Evolutionary conservation across 1,140 invertebrate genomes (phyloP).

Genomic region (Euura lappo): DNA sequence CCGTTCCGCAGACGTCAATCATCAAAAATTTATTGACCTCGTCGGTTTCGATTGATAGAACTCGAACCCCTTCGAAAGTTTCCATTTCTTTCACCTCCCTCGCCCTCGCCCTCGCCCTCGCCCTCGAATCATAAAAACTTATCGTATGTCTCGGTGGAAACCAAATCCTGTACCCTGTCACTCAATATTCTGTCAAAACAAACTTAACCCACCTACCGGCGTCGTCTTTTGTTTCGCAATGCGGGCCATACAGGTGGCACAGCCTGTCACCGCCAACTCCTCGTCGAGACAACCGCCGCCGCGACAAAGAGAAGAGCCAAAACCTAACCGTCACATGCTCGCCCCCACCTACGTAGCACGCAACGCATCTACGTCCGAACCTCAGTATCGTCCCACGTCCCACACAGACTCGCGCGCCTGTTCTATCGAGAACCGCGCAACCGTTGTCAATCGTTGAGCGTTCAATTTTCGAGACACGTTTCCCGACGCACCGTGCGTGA

Average conservation of each 20-base stretch:
- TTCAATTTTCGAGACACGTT: constrained; percentile 20
- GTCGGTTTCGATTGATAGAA: too few species aligned
- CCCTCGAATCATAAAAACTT: background rate
- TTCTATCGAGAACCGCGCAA: too few species aligned
- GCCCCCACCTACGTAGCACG: too few species aligned
- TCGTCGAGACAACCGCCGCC: background rate
- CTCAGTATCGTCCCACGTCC: too few species aligned
- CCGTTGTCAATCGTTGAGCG: background rate
- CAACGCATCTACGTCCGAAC: too few species aligned
- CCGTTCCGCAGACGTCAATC: background rate
- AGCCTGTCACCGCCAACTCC: constrained; percentile 16
- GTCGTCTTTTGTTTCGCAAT: constrained; percentile 42
- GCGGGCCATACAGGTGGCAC: constrained; percentile 41
- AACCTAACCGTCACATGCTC: too few species aligned
- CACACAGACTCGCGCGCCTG: too few species aligned
- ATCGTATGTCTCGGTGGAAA: constrained; percentile 25
- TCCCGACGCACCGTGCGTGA: constrained; percentile 20
- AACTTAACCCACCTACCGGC: constrained; percentile 15
- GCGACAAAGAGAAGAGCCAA: too few species aligned
- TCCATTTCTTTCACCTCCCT: too few species aligned
- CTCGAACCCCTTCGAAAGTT: too few species aligned
- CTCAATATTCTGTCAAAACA: constrained; percentile 43
- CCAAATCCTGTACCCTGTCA: constrained; percentile 41
- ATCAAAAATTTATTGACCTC: background rate
- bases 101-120: too few species aligned